Evolutionary conservation across 2,797 vertebrate species (phyloP), one percentile per base, ranked within the genome.

Genomic region (Peromyscus eremicus): DNA sequence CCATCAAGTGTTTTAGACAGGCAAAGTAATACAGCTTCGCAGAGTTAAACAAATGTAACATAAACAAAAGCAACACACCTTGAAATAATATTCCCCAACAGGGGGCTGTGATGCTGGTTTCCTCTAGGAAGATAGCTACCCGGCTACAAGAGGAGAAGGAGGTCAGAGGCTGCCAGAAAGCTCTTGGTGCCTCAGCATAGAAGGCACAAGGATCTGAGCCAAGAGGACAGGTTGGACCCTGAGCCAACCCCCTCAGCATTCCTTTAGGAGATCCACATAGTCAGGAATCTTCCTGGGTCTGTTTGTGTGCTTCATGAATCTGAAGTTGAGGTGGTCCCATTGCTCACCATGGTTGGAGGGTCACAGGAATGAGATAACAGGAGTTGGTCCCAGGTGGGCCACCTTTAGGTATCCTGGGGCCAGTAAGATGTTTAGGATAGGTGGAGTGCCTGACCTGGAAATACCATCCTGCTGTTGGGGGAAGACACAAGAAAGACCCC

Each of bases 271-370:
- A 87, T 9, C 9, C 0, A 37, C 1, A 17, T n/a, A 13, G 29
- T 29, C 71, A 19, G n/a, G 37, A 37, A 10, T 0, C 1, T 71
- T 29, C 16, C 60, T 12, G 12, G 2, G 1, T 46, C 62, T 88
- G 34, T 84, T 68, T 57, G 27, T 43, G 1, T n/a, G 23, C n/a
- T 60, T 71, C 2, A 17, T 34, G 62, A 25, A 9, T 4, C 0
- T 37, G 5, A 21, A 16, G 23, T 52, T n/a, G 34, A 68, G 37
- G 27, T 1, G 1, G 3, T 6, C 49, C 46, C 16, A 0, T 12
- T 11, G 1, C 1, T 27, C 21, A 1, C 4, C 29, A 6, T 17
- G 10, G 19, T 25, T 46, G 10, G 1, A 29, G 37, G 37, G 32
- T 16, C 34, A 1, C 23, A n/a, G n/a, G 6, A 29, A 70, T 13